Evolutionary conservation across 2,113 vertebrate genomes (phyloP).

Genomic region (Amphilophus citrinellus): DNA sequence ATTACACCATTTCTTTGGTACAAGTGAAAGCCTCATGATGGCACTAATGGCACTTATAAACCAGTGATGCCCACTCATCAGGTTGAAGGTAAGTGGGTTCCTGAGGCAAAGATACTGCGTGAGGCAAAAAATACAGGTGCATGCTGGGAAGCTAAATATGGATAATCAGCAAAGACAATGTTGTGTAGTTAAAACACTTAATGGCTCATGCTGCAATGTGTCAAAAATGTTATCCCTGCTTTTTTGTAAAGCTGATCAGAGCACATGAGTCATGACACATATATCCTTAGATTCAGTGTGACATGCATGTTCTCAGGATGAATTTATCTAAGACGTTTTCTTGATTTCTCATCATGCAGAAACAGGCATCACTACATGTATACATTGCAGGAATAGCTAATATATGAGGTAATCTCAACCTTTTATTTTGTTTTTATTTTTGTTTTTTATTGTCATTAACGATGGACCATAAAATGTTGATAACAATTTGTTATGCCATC

Average conservation of each 20-base stretch:
- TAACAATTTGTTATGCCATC: no score
- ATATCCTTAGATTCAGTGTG: no score
- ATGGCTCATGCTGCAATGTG: neutral
- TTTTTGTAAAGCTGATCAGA: neutral
- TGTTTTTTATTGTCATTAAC: no score
- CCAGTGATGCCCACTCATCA: neutral
- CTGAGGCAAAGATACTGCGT: neutral
- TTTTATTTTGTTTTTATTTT: no score
- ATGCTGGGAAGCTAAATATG: neutral
- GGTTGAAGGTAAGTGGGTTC: neutral
- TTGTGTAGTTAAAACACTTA: neutral
- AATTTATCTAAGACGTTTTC: no score
- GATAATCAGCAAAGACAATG: neutral
- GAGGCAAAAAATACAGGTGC: neutral
- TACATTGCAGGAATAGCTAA: no score
- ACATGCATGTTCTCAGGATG: no score
- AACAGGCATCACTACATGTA: no score
- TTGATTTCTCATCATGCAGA: no score
- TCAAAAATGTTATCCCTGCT: conserved; percentile 2
- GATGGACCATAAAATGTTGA: no score
- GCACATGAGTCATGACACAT: neutral
- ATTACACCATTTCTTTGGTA: neutral
- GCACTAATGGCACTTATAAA: neutral
- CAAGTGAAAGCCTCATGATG: neutral
- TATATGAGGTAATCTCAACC: no score